A percentile compares a stretch with the other conserved stretches of the same genome.
These are phyloP conservation scores for Corvus moneduloides DNA, from an alignment of 2,113 vertebrate species.

Conservation along the genomic window DNA sequence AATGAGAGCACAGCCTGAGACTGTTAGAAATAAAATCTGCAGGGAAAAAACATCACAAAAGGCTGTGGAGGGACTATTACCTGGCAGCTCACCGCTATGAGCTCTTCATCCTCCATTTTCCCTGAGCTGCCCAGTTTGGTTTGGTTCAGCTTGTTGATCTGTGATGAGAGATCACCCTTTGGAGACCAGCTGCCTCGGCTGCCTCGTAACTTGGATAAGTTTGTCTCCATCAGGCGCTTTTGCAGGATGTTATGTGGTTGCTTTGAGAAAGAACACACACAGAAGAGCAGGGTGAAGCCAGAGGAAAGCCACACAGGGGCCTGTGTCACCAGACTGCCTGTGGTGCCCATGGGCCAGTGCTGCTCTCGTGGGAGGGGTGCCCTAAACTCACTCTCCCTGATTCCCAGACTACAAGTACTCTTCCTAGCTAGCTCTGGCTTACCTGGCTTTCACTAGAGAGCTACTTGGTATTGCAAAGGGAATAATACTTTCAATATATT, in stretches of 20 bases:
- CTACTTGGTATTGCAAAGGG: not conserved
- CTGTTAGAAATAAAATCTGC: not conserved
- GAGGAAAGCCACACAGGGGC: not conserved
- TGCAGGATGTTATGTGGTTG: conserved; percentile 90
- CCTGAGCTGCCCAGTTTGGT: conserved; percentile 59
- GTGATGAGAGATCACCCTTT: conserved; percentile 49
- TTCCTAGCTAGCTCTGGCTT: not conserved
- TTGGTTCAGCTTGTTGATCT: conserved; percentile 66
- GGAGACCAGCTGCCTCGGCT: conserved; percentile 67
- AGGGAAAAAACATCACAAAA: rapidly evolving
- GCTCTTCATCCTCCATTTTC: conserved; percentile 73
- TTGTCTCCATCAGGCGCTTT: conserved; percentile 85
- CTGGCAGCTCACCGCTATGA: conserved; percentile 81
- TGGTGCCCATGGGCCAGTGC: rapidly evolving
- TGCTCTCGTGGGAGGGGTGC: rapidly evolving
- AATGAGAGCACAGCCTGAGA: not conserved
- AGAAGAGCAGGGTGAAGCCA: not conserved
- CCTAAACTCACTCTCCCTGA: not conserved
- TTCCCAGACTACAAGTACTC: not conserved
- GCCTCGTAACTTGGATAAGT: conserved; percentile 77
- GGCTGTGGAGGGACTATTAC: conserved; percentile 55
- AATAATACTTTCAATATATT: not conserved
- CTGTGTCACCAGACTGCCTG: not conserved
- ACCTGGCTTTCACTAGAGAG: not conserved
- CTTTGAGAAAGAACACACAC: conserved; percentile 57